Conservation (phyloP, 2,113 vertebrate species). For the Anguilla rostrata region DNA sequence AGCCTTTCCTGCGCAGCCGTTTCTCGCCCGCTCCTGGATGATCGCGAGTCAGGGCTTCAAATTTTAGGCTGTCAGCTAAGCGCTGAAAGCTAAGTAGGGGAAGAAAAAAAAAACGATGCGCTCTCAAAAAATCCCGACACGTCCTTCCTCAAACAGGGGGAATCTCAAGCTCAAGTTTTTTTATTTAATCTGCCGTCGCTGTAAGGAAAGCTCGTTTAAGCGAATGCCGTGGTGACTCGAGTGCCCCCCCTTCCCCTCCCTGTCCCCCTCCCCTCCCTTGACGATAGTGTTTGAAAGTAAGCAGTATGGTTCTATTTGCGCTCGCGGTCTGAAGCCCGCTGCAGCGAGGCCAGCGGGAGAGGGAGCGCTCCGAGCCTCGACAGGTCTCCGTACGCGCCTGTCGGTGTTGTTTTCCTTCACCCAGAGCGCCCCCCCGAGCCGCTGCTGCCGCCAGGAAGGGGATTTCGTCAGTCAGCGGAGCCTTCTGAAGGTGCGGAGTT, state of each 20-base stretch:
- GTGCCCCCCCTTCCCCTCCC: not conserved
- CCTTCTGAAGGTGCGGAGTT: not conserved
- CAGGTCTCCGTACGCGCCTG: not conserved
- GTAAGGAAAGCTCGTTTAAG: conserved; percentile 1
- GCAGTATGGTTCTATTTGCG: not conserved
- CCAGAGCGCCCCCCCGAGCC: not conserved
- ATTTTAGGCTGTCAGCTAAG: not conserved
- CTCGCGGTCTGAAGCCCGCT: not conserved
- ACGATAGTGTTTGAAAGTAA: not conserved
- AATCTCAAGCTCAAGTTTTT: not conserved
- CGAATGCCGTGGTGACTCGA: not conserved
- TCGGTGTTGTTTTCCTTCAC: not conserved
- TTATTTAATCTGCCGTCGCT: not conserved
- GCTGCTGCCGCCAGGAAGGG: not conserved
- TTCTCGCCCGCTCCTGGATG: not conserved
- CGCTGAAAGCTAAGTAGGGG: not conserved
- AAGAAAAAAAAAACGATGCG: not conserved
- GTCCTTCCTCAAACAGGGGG: not conserved
- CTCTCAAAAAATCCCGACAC: not conserved
- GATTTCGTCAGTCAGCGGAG: not conserved
- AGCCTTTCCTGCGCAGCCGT: not conserved
- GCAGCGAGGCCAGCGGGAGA: not conserved
- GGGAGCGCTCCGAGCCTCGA: not conserved
- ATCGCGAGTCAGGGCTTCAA: not conserved
- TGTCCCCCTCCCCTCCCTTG: conserved; percentile 8